Base-by-base conservation (phyloP, 2,113 vertebrate genomes). In the Thamnophis sirtalis region DNA sequence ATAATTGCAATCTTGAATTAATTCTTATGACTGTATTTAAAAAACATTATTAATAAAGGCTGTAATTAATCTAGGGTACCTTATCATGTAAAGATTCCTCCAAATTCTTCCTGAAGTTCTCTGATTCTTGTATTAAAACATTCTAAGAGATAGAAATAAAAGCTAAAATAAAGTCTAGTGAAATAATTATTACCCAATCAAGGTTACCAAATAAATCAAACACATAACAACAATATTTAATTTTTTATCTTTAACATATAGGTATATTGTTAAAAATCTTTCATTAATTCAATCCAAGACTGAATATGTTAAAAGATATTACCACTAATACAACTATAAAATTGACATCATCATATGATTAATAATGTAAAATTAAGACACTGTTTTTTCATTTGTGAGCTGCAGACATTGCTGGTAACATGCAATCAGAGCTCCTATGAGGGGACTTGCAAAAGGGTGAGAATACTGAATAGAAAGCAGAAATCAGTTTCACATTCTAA, bases 31-130 rank as follows among this genome's bases (percentile, higher is more conserved):
- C 11, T 80, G 53, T 19, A 9, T 90, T n/a, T 24, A 50, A 80
- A 55, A 49, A 84, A 33, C 17, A 49, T 58, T 94, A 93, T 93
- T 87, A 94, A 91, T 91, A 28, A 92, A 5, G 10, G 84, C 4
- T 63, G 22, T 9, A 80, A 13, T 93, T 95, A 28, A 91, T 80
- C 17, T 21, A 90, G 86, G 87, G 55, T 98, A 99, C 99, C 98
- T 99, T 99, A 96, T 99, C 99, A 92, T 99, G 99, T 95, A 99
- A 97, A 26, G 98, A 99, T 93, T 99, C 99, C 96, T 99, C 99
- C n/a, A 99, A 97, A 96, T 99, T 99, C 96, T 99, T 99, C 91
- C 99, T 98, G 97, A 98, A 99, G 94, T 96, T 98, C 92, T 99
- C 99, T 22, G 99, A 99, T 97, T 99, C 99, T 95, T 99, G 99